Conservation (phyloP, 2,888 invertebrate genomes). For the Eulithis testata region DNA sequence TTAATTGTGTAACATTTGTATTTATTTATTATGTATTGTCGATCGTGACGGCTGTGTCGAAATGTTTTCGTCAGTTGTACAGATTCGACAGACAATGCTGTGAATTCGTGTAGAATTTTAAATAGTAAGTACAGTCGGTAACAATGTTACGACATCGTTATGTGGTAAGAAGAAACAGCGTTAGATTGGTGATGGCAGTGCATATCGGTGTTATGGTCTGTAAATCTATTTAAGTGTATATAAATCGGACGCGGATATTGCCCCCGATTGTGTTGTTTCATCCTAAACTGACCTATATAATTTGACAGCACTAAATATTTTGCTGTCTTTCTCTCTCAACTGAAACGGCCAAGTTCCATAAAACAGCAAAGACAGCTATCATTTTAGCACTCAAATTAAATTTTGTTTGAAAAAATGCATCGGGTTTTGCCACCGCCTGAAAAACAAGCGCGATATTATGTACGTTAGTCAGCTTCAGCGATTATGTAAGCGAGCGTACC, state of each 20-base stretch:
- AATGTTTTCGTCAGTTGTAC: constrained; percentile 35
- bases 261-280: too few relatives aligned
- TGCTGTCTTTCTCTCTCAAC: too few relatives aligned
- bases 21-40: constrained; percentile 26
- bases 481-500: neutral
- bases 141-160: constrained; percentile 27
- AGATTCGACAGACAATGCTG: constrained; percentile 36
- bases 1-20: constrained; percentile 30
- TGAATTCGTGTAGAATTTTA: constrained; percentile 31
- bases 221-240: neutral
- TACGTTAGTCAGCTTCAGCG: neutral
- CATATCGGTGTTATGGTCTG: neutral
- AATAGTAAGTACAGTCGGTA: constrained; percentile 26
- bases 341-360: too few relatives aligned
- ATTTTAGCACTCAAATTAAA: too few relatives aligned
- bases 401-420: too few relatives aligned
- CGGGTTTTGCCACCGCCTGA: too few relatives aligned
- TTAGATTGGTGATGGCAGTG: neutral
- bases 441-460: too few relatives aligned
- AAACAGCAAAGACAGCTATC: too few relatives aligned
- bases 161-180: constrained; percentile 8
- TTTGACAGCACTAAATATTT: too few relatives aligned
- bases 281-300: too few relatives aligned
- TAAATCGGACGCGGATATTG: too few relatives aligned
- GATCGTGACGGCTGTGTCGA: constrained; percentile 34